phyloP scores from a whole-genome alignment of 1,140 invertebrate genomes.

The Drosophila funebris region DNA sequence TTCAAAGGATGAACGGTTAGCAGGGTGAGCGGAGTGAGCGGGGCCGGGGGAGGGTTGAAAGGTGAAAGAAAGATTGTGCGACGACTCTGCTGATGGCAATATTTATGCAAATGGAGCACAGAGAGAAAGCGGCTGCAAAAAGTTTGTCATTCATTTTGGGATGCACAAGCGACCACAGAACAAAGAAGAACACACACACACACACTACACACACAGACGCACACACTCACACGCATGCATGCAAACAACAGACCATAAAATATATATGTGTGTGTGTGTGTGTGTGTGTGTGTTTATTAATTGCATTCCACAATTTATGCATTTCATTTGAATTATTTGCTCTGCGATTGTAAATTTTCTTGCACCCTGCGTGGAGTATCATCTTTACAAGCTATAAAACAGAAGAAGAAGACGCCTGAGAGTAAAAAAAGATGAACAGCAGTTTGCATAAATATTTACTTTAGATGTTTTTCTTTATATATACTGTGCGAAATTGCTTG shows the following conservation, averaged over 20 bases:
- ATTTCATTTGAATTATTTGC: conserved; percentile 63
- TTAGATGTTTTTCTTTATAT: too few relatives aligned
- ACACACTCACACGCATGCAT: conserved; percentile 2
- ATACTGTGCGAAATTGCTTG: too few relatives aligned
- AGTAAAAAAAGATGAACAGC: neutral
- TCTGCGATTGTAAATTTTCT: conserved; percentile 18
- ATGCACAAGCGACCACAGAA: conserved; percentile 45
- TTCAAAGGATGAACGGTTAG: neutral
- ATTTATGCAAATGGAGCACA: conserved; percentile 72
- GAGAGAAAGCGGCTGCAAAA: conserved; percentile 38
- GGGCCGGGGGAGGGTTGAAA: neutral
- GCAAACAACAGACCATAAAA: neutral
- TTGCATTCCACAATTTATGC: conserved; percentile 73
- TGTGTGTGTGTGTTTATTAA: conserved; percentile 60
- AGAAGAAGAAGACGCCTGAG: neutral
- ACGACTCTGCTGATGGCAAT: conserved; percentile 44
- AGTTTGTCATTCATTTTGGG: conserved; percentile 66
- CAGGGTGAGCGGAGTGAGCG: neutral
- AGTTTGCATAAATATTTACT: neutral
- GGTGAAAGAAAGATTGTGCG: conserved; percentile 11
- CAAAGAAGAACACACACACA: conserved; percentile 17
- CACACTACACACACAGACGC: neutral
- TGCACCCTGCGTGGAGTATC: neutral
- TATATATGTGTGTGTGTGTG: conserved; percentile 27
- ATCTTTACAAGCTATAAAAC: neutral